Percentiles rank a stretch among this genome's conserved stretches.
Conservation (phyloP, 2,113 vertebrate genomes). For the Puffinus mauretanicus region DNA sequence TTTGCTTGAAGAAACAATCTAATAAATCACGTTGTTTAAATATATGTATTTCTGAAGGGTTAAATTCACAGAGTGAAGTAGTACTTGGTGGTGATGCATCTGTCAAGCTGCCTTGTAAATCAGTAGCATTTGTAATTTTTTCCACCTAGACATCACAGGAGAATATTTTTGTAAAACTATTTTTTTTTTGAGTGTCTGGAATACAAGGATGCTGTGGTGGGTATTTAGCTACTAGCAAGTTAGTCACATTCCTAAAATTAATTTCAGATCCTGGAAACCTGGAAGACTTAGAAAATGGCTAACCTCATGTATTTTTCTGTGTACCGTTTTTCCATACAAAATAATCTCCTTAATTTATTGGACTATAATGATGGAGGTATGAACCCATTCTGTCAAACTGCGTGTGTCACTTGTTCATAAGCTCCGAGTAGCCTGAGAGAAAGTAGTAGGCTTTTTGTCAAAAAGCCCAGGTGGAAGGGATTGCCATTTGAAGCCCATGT, state of each 20-base stretch:
- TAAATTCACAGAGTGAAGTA: background rate
- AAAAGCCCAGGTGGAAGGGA: conserved; percentile 56
- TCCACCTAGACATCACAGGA: background rate
- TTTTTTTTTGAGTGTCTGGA: background rate
- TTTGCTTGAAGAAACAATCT: background rate
- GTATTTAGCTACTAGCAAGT: background rate
- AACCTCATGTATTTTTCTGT: background rate
- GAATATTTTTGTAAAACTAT: background rate
- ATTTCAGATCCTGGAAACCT: background rate
- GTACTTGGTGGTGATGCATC: background rate
- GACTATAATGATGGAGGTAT: conserved; percentile 30
- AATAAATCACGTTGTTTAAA: background rate
- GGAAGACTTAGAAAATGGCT: background rate
- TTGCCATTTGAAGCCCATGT: conserved; percentile 34
- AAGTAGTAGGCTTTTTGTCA: conserved; percentile 33
- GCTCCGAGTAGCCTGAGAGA: conserved; percentile 38
- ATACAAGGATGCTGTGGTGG: background rate
- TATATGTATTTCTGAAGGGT: background rate
- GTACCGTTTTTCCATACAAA: background rate
- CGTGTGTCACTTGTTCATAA: conserved; percentile 11
- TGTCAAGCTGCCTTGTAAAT: background rate
- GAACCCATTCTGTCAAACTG: conserved; percentile 61
- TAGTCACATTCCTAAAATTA: background rate
- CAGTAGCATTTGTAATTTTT: background rate
- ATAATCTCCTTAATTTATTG: conserved; percentile 10